Base-by-base conservation (phyloP, 2,888 invertebrate genomes). In the Eupeodes luniger region DNA sequence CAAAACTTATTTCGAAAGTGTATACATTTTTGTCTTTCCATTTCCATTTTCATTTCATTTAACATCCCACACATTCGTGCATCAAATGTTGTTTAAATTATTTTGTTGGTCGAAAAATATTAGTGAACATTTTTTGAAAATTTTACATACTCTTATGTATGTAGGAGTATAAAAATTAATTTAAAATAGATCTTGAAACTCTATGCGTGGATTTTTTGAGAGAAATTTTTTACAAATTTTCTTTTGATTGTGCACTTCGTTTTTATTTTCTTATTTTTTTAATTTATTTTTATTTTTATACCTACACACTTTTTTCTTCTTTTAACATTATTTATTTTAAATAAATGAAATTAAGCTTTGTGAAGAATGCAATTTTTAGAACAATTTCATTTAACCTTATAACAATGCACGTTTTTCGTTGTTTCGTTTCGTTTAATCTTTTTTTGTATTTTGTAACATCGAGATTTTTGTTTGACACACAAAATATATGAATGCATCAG, bases 121-220 rank as follows among this genome's bases (percentile, higher is more conserved):
- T 81, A 27, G 61, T 75, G 55, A 75, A 59, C 16, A 61, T 74
- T 78, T 27, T 64, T 74, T 76, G 59, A 66, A 74, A 85, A 88
- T 69, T 64, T 57, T 77, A 27, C 14, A 27, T 66, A 40, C 40
- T 69, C 64, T 57, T 77, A 14, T 7, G 9, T 66, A 81, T 85
- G 84, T 88, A 83, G 84, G 87, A 83, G 77, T 69, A 62, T 0
- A 74, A 66, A 12, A 67, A 78, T 78, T 75, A 85, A 67, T 85
- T 78, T 75, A 85, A 88, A 88, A 88, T 88, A 88, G 88, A 84
- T 78, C 74, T 14, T 88, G 88, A 88, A 88, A 88, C 85, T 88
- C 88, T 88, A 88, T 78, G 88, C 88, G 75, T 86, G 11, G 49
- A 69, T 40, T 85, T 64, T 79, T 82, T 64, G 9, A 57, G 16